These are phyloP conservation scores for Arion vulgaris DNA, from an alignment of 1,140 invertebrate species.

Conservation along the genomic window DNA sequence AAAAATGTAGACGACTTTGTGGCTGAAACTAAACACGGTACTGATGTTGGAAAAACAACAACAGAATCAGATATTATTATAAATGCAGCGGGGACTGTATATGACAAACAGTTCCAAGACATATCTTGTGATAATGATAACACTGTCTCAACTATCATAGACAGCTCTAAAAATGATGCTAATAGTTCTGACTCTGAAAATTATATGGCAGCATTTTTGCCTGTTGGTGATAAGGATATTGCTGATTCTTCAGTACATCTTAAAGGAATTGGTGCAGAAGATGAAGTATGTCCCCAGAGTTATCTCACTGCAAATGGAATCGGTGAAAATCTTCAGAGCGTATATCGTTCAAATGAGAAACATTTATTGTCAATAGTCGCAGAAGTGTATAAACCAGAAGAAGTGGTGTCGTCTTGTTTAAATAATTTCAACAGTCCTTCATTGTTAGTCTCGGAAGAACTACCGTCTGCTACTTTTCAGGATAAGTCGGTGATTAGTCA, in stretches of 20 bases:
- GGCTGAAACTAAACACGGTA: neutral
- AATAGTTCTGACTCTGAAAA: too few species aligned
- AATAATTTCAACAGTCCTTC: neutral
- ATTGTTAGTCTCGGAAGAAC: neutral
- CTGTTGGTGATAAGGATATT: too few species aligned
- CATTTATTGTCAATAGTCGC: neutral
- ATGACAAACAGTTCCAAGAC: neutral
- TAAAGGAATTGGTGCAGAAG: too few species aligned
- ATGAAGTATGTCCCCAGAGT: too few species aligned
- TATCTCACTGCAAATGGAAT: too few species aligned
- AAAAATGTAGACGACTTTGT: neutral
- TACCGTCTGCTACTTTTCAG: neutral
- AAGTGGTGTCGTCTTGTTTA: neutral
- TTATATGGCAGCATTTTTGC: too few species aligned
- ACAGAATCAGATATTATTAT: neutral
- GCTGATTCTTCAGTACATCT: too few species aligned
- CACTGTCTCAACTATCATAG: too few species aligned
- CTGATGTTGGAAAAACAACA: neutral
- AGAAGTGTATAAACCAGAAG: neutral
- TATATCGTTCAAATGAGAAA: neutral
- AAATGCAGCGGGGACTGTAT: neutral
- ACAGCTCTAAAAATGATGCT: too few species aligned
- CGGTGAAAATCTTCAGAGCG: neutral
- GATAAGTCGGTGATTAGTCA: neutral
- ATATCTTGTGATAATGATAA: neutral